Evolutionary conservation across 2,113 vertebrate genomes (phyloP).

Genomic region (Mormyrus lacerda): DNA sequence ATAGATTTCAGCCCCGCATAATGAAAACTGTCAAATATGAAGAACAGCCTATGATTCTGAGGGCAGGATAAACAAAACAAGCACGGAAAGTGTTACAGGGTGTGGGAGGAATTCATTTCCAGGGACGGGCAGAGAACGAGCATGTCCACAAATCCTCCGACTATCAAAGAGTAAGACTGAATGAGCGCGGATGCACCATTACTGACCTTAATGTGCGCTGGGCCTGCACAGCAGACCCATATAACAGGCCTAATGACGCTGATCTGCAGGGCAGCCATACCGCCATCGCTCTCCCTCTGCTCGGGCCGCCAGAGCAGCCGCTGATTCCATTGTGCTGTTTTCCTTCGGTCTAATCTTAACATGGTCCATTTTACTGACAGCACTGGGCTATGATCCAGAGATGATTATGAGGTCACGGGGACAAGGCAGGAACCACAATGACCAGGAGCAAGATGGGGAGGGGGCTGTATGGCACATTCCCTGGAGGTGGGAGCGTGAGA

Average conservation of each 20-base stretch:
- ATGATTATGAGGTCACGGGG: background rate
- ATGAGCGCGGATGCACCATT: background rate
- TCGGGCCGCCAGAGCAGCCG: background rate
- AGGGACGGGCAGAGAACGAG: background rate
- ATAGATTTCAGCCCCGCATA: background rate
- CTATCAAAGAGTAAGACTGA: background rate
- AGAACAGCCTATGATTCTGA: background rate
- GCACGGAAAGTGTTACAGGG: background rate
- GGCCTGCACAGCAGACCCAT: background rate
- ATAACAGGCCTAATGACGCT: background rate
- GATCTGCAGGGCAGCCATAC: background rate
- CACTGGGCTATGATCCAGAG: background rate
- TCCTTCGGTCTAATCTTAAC: background rate
- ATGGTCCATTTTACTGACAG: background rate
- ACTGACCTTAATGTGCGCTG: background rate
- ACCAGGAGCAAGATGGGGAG: background rate
- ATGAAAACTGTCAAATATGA: background rate
- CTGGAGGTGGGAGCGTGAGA: background rate
- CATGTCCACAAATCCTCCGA: background rate
- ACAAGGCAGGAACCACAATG: background rate
- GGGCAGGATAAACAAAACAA: background rate
- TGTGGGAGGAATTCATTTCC: slow-evolving; percentile 11
- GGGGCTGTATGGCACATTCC: background rate
- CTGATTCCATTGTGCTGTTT: background rate
- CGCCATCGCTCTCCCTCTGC: background rate